Percentiles rank a stretch among this genome's conserved stretches.
These are phyloP conservation scores for Cerastis leucographa DNA, from an alignment of 2,888 invertebrate species.

Conservation along the genomic window DNA sequence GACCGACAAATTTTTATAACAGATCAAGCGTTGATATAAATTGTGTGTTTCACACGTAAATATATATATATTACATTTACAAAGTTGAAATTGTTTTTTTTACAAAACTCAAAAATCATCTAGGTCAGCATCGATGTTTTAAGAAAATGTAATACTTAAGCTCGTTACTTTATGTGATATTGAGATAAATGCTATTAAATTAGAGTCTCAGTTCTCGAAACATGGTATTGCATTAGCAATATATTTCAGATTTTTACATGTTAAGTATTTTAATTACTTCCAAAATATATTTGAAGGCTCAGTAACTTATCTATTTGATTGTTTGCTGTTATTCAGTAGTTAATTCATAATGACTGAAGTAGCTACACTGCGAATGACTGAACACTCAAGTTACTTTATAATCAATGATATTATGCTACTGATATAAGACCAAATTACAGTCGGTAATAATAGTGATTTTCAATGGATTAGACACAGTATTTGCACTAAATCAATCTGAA, in stretches of 20 bases:
- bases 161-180: constrained; percentile 1
- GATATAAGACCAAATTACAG: neutral
- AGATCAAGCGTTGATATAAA: constrained; percentile 18
- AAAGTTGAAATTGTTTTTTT: neutral
- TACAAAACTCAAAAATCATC: neutral
- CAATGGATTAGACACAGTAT: constrained; percentile 24
- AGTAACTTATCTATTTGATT: neutral
- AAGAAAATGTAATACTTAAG: neutral
- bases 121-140: neutral
- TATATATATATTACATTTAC: neutral
- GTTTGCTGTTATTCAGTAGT: neutral
- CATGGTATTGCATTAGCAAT: neutral
- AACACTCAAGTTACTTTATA: neutral
- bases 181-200: constrained; percentile 16
- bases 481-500: constrained; percentile 32
- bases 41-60: constrained; percentile 11
- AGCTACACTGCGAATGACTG: no score
- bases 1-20: constrained; percentile 30
- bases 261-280: neutral
- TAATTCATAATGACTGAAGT: neutral
- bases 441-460: constrained; percentile 12
- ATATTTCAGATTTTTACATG: neutral
- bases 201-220: neutral
- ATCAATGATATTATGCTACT: neutral
- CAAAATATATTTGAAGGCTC: neutral